A percentile compares a stretch with the other conserved stretches of the same genome.
Conservation (phyloP, 2,888 invertebrate species). For the Nomada fabriciana region DNA sequence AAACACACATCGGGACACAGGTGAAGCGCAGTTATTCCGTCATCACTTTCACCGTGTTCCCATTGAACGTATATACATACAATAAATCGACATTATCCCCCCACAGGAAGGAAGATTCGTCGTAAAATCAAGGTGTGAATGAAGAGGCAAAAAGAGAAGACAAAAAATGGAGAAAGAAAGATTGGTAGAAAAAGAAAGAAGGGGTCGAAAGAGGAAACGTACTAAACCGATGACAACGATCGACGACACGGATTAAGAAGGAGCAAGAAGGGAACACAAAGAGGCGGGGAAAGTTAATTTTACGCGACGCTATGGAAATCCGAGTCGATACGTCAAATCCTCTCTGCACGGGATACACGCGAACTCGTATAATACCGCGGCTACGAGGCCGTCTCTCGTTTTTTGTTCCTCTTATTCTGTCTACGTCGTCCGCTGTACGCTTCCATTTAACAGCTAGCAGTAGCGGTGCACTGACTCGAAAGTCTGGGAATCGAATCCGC, state of each 20-base stretch:
- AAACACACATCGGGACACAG: conserved; percentile 12
- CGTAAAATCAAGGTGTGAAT: too few relatives aligned
- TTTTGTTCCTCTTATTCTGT: conserved; percentile 71
- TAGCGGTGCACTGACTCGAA: conserved; percentile 64
- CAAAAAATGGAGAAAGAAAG: background rate
- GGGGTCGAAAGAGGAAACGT: background rate
- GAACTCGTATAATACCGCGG: conserved; percentile 64
- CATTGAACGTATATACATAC: background rate
- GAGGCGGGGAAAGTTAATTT: conserved; percentile 49
- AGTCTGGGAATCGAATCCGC: conserved; percentile 52
- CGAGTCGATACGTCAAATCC: conserved; percentile 67
- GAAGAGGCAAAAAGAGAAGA: background rate
- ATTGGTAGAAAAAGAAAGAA: background rate
- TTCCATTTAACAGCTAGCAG: conserved; percentile 66
- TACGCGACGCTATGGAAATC: conserved; percentile 60
- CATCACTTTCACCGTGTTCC: conserved; percentile 7
- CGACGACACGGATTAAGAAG: conserved; percentile 32
- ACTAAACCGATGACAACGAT: conserved; percentile 32
- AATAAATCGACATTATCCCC: background rate
- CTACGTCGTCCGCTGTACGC: conserved; percentile 65
- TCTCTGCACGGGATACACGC: conserved; percentile 47
- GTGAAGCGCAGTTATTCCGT: background rate
- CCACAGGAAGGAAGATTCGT: too few relatives aligned
- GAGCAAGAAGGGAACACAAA: background rate
- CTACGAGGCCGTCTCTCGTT: conserved; percentile 63